Base-by-base conservation (phyloP, 2,113 vertebrate genomes). In the Pachypanchax playfairii region DNA sequence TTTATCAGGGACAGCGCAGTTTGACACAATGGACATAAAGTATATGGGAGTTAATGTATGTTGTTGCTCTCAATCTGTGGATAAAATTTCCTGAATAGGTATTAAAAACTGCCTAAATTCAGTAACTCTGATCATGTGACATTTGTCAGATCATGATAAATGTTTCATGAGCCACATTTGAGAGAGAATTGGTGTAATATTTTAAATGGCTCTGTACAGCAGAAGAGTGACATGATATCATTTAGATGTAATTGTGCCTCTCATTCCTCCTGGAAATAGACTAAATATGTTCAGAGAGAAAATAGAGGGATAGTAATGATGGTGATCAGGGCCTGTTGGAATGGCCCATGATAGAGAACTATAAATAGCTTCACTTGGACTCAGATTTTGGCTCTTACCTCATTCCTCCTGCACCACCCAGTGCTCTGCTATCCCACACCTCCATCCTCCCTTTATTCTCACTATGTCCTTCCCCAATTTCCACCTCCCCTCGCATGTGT, bases 291-390 rank as follows among this genome's bases (percentile, higher is more conserved):
- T 75, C 70, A 44, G 65, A 79, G 77, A 76, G 77, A 83, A 87
- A 87, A 85, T 82, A 61, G 70, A 77, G 61, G 60, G 68, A 79
- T 83, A 71, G 80, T 77, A 60, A 69, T 76, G 74, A 65, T 79
- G 71, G 75, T 79, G 73, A 86, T 85, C 77, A 80, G 77, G 77
- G 44, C 69, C 76, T 52, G 67, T 65, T 86, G 73, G 80, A 87
- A 79, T 83, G 80, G 78, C 72, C 80, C 56, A 55, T 84, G 88
- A 87, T 88, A 73, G 65, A 69, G 68, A 54, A 62, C 87, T 90
- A 90, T 84, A 88, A 88, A 88, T 90, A 90, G 87, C 65, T 56
- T 80, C 72, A 77, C 80, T 85, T 87, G 85, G 82, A 88, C 80
- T 66, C 83, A 80, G 65, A 73, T 88, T 82, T 88, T 88, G 85